These are phyloP conservation scores for Sphaerophoria rueppellii DNA, from an alignment of 2,888 invertebrate species.

Conservation along the genomic window DNA sequence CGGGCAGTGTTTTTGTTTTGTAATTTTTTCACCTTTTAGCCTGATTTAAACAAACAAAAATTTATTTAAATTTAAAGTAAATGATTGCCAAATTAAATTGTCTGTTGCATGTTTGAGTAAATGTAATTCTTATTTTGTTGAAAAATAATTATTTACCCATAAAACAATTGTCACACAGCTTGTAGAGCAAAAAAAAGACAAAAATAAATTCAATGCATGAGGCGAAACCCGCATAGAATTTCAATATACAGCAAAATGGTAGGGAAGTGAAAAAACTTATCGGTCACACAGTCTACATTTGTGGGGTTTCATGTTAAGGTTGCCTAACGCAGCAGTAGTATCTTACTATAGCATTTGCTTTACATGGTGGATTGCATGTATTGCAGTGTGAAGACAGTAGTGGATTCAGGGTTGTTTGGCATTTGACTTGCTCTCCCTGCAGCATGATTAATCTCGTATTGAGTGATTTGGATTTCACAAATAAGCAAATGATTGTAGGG, in stretches of 20 bases:
- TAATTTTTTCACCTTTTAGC: conserved; percentile 10
- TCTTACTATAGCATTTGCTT: background rate
- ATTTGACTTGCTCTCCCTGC: no score
- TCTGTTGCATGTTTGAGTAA: conserved; percentile 59
- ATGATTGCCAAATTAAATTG: conserved; percentile 66
- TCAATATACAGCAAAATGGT: conserved; percentile 29
- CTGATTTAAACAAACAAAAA: conserved; percentile 16
- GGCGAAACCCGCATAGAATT: conserved; percentile 48
- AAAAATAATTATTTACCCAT: conserved; percentile 1
- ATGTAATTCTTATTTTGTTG: conserved; percentile 23
- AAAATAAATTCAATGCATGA: conserved; percentile 1
- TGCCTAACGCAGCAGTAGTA: conserved; percentile 32
- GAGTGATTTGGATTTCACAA: no score
- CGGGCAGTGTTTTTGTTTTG: background rate
- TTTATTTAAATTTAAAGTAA: conserved; percentile 13
- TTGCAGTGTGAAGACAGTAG: background rate
- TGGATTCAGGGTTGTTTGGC: no score
- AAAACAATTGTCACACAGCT: conserved; percentile 57
- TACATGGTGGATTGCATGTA: background rate
- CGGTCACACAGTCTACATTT: conserved; percentile 57
- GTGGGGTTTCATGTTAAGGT: conserved; percentile 44
- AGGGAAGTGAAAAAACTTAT: conserved; percentile 33
- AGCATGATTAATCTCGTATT: no score
- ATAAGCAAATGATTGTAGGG: no score
- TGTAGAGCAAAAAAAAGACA: conserved; percentile 10